Evolutionary conservation across 2,888 invertebrate species (phyloP), one percentile per base, ranked within the genome.

Genomic region (Augiades crinisus): DNA sequence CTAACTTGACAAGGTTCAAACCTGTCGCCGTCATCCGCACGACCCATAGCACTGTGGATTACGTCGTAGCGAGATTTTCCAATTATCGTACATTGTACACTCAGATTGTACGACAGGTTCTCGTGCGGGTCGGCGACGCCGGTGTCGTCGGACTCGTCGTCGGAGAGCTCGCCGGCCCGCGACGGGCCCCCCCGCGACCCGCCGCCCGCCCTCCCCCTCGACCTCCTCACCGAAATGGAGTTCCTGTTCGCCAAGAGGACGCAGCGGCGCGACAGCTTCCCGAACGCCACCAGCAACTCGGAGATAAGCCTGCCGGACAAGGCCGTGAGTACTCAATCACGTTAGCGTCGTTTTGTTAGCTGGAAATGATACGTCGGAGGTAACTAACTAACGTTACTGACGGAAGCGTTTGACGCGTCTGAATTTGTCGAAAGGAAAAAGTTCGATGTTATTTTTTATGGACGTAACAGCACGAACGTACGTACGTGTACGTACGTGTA

Each of bases 41-140:
- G 2, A n/a, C 22, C 14, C 43, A 47, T 19, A 8, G 33, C 40
- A 16, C 17, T 16, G 30, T 7, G 10, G 10, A 10, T 6, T 17
- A 3, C 16, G 12, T 27, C 14, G 27, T 16, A 19, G 43, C 36
- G 27, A 27, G 1, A 8, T 14, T 19, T 43, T n/a, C 2, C 16
- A 21, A 36, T 30, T 24, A 27, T 43, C 34, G 43, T 36, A 43
- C 19, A 43, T 21, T 36, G 50, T 50, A 50, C 36, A 30, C 43
- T 36, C 14, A 43, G 50, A 36, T 43, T 7, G 13, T 50, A 50
- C 27, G 36, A 43, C 54, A 88, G 87, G 65, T 82, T 80, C 52
- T 87, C 87, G n/a, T 85, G 85, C 59, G 85, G 85, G 5, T 85
- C 87, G 0, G 82, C 75, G 51, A 86, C 87, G 5, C 87, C 88